Evolutionary conservation across 2,888 invertebrate species (phyloP).

Genomic region (Campopleginae sp.): DNA sequence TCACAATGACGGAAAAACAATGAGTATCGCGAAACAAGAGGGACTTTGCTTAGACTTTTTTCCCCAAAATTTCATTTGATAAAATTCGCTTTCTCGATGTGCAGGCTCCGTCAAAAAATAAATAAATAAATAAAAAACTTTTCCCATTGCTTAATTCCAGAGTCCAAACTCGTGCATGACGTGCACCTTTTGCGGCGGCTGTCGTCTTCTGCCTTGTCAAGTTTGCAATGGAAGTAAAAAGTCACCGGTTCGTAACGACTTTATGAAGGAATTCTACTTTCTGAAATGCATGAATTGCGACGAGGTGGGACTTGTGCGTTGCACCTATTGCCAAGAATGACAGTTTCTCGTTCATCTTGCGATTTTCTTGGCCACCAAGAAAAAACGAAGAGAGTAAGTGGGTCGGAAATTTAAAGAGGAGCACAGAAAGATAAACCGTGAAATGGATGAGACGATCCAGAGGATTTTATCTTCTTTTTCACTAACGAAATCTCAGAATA

Average conservation of each 20-base stretch:
- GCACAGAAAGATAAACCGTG: background rate
- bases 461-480: slow-evolving; percentile 21
- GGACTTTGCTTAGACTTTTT: too few relatives aligned
- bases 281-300: slow-evolving; percentile 98
- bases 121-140: background rate
- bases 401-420: background rate
- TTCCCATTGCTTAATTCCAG: slow-evolving; percentile 84
- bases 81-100: background rate
- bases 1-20: too few relatives aligned
- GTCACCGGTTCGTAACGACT: slow-evolving; percentile 96
- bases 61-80: background rate
- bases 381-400: background rate
- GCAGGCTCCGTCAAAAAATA: background rate
- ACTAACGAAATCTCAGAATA: background rate
- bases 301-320: slow-evolving; percentile 96
- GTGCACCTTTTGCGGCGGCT: slow-evolving; percentile 96
- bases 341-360: slow-evolving; percentile 34
- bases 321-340: slow-evolving; percentile 90
- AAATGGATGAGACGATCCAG: background rate
- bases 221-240: slow-evolving; percentile 98
- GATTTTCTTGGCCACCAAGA: slow-evolving; percentile 42
- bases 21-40: too few relatives aligned
- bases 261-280: slow-evolving; percentile 96
- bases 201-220: slow-evolving; percentile 94
- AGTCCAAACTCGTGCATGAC: slow-evolving; percentile 92